phyloP scores from a whole-genome alignment of 2,888 invertebrate species.

The Drosophila picticornis region DNA sequence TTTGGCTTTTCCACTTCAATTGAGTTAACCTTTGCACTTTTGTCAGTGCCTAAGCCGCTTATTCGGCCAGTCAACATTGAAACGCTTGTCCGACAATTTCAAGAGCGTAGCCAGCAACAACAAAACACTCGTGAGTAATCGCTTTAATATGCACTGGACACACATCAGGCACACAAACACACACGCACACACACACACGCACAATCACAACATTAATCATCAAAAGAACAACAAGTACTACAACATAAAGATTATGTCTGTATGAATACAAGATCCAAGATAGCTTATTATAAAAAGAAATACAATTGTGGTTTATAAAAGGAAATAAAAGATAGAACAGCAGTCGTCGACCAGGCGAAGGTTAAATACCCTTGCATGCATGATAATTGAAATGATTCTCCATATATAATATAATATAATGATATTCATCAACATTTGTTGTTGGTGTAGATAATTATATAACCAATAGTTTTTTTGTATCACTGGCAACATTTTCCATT shows the following conservation, averaged over 20 bases:
- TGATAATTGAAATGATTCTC: not conserved
- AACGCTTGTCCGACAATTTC: conserved; percentile 39
- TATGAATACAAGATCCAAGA: conserved; percentile 39
- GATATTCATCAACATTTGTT: not conserved
- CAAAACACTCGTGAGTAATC: conserved; percentile 60
- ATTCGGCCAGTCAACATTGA: conserved; percentile 40
- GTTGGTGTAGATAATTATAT: too few species aligned
- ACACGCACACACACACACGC: conserved; percentile 7
- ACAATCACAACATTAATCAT: conserved; percentile 49
- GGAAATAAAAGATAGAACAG: conserved; percentile 13
- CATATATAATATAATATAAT: not conserved
- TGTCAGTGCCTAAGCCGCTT: conserved; percentile 55
- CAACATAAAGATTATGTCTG: conserved; percentile 44
- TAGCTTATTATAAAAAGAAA: conserved; percentile 35
- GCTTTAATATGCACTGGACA: conserved; percentile 55
- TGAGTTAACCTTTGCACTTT: conserved; percentile 57
- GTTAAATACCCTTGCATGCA: conserved; percentile 3
- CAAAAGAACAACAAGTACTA: conserved; percentile 39
- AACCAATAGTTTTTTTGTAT: not conserved
- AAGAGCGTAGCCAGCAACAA: conserved; percentile 35
- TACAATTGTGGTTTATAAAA: conserved; percentile 55
- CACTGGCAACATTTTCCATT: not conserved
- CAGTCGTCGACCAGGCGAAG: not conserved
- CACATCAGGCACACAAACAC: conserved; percentile 13
- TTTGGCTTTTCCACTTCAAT: conserved; percentile 39